These are phyloP conservation scores for Druon quercuslanigerum DNA, from an alignment of 1,140 invertebrate species.

Conservation along the genomic window DNA sequence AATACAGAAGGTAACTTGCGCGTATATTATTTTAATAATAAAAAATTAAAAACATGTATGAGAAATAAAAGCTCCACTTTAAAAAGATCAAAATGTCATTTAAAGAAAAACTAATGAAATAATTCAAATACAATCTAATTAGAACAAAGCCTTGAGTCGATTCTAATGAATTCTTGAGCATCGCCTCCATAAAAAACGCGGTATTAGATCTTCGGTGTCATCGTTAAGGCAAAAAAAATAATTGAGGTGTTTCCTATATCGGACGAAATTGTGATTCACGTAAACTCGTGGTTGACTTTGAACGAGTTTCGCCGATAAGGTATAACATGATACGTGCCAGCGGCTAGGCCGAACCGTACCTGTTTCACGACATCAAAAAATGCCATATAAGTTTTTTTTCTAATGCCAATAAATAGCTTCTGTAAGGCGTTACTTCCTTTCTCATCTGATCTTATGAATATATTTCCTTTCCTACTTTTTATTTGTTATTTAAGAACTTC, in stretches of 20 bases:
- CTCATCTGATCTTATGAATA: not conserved
- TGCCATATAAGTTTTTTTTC: slow-evolving; percentile 35
- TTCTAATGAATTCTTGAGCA: slow-evolving; percentile 3
- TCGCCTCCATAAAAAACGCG: slow-evolving; percentile 1
- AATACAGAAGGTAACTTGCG: no score
- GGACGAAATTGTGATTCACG: slow-evolving; percentile 53
- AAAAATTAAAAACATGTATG: no score
- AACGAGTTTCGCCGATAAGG: slow-evolving; percentile 62
- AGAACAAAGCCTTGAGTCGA: slow-evolving; percentile 1
- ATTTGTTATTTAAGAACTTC: slow-evolving; percentile 21
- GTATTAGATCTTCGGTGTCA: slow-evolving; percentile 18
- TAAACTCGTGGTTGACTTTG: slow-evolving; percentile 52
- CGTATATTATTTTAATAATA: no score
- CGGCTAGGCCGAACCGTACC: slow-evolving; percentile 39
- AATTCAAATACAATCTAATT: not conserved
- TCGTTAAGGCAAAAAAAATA: slow-evolving; percentile 14
- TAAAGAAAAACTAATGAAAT: not conserved
- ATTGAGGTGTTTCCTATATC: slow-evolving; percentile 23
- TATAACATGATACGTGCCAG: slow-evolving; percentile 27
- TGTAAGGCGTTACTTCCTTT: slow-evolving; percentile 43
- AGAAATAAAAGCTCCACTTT: not conserved
- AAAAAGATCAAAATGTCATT: not conserved
- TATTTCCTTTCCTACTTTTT: slow-evolving; percentile 38
- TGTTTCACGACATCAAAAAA: slow-evolving; percentile 35
- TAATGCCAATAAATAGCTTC: slow-evolving; percentile 34